phyloP scores from a whole-genome alignment of 2,113 vertebrate species.

The Oriolus oriolus region DNA sequence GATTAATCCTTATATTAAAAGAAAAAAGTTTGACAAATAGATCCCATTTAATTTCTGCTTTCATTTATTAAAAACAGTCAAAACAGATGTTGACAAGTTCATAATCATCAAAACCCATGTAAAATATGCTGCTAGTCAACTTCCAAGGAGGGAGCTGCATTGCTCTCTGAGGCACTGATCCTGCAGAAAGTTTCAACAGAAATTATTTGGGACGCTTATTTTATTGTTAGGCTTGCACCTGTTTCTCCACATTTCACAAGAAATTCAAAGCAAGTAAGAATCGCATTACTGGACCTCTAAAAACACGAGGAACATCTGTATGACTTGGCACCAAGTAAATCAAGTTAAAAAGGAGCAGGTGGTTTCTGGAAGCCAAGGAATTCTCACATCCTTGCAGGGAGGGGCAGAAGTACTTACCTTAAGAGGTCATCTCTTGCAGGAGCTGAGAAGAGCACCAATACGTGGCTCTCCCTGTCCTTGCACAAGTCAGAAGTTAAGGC shows the following conservation, averaged over 20 bases:
- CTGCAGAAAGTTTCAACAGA: neutral
- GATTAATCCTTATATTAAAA: neutral
- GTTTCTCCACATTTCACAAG: neutral
- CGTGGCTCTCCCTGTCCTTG: neutral
- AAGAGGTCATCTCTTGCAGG: neutral
- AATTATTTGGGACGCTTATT: neutral
- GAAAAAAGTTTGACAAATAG: neutral
- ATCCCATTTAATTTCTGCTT: neutral
- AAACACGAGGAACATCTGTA: neutral
- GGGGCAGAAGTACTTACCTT: neutral
- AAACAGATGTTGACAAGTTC: neutral
- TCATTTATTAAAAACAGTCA: neutral
- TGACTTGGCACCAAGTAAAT: neutral
- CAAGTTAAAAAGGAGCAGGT: neutral
- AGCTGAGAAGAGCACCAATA: neutral
- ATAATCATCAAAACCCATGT: neutral
- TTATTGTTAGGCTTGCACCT: neutral
- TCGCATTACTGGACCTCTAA: neutral
- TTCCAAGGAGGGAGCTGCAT: neutral
- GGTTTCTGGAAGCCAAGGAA: neutral
- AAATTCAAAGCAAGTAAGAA: neutral
- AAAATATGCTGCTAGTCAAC: neutral
- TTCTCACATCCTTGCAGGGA: neutral
- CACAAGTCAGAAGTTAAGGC: neutral
- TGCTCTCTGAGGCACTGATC: neutral